A percentile compares a stretch with the other conserved stretches of the same genome.
Conservation (phyloP, 2,888 invertebrate species). For the Folsomia candida region DNA sequence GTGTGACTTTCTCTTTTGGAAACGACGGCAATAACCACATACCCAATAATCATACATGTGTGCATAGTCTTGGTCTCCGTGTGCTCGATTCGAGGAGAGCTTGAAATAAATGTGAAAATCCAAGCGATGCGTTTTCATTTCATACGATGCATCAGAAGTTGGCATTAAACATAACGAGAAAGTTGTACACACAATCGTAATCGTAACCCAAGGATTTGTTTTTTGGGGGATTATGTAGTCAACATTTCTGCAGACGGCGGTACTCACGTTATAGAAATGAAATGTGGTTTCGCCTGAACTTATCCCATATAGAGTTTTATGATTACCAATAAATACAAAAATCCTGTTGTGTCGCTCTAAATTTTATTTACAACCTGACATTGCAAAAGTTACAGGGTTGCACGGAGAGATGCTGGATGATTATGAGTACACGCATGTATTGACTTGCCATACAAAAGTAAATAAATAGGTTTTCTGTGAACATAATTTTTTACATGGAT, state of each 20-base stretch:
- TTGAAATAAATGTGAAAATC: background rate
- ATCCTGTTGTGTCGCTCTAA: background rate
- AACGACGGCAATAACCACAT: no score
- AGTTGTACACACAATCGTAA: background rate
- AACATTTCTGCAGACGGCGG: background rate
- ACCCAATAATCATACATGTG: no score
- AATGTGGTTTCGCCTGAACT: background rate
- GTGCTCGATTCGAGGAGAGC: no score
- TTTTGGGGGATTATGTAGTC: background rate
- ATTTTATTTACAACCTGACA: slow-evolving; percentile 3
- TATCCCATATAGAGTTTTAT: slow-evolving; percentile 4
- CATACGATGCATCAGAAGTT: background rate
- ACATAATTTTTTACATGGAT: no score
- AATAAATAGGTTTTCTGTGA: no score
- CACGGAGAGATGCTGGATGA: no score
- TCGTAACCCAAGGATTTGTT: background rate
- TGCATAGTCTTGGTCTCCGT: no score
- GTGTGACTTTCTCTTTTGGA: background rate
- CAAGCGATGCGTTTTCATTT: background rate
- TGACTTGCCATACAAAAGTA: no score
- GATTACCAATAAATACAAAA: slow-evolving; percentile 15
- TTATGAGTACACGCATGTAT: no score
- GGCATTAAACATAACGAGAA: background rate
- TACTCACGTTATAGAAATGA: background rate
- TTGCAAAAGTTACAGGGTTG: background rate